Percentiles rank a stretch among this genome's conserved stretches.
phyloP scores from a whole-genome alignment of 2,113 vertebrate genomes.

The Oophaga pumilio region DNA sequence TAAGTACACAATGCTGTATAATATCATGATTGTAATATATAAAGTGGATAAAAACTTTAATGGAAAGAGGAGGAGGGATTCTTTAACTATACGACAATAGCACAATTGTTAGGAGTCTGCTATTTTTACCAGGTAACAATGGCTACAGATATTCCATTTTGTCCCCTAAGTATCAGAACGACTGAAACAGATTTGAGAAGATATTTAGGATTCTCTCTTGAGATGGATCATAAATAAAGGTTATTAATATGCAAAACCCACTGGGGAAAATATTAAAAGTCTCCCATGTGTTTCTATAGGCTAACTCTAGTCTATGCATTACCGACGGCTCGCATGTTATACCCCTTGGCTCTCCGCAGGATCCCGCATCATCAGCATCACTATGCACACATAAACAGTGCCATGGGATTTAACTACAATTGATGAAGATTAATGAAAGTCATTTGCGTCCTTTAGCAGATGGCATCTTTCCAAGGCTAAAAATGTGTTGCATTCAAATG shows the following conservation, averaged over 20 bases:
- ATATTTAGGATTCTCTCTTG: neutral
- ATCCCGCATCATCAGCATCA: neutral
- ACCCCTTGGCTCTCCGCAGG: conserved; percentile 1
- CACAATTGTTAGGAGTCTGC: too few relatives aligned
- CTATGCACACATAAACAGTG: conserved; percentile 1
- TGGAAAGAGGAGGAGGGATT: too few relatives aligned
- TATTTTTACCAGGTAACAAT: neutral
- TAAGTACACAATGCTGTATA: too few relatives aligned
- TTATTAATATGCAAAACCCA: neutral
- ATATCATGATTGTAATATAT: too few relatives aligned
- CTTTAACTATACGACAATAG: too few relatives aligned
- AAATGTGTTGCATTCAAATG: conserved; percentile 17
- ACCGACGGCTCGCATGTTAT: neutral
- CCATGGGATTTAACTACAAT: conserved; percentile 19
- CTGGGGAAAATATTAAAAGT: neutral
- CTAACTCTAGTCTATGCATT: neutral
- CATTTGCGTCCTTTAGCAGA: conserved; percentile 21
- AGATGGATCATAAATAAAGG: neutral
- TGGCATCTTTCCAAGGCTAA: conserved; percentile 20
- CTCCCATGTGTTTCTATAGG: neutral
- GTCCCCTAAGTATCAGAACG: neutral
- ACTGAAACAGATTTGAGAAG: neutral
- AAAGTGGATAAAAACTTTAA: too few relatives aligned
- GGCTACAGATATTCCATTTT: neutral
- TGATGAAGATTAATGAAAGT: conserved; percentile 25